Conservation (phyloP, 2,797 vertebrate species). For the Chanos chanos region DNA sequence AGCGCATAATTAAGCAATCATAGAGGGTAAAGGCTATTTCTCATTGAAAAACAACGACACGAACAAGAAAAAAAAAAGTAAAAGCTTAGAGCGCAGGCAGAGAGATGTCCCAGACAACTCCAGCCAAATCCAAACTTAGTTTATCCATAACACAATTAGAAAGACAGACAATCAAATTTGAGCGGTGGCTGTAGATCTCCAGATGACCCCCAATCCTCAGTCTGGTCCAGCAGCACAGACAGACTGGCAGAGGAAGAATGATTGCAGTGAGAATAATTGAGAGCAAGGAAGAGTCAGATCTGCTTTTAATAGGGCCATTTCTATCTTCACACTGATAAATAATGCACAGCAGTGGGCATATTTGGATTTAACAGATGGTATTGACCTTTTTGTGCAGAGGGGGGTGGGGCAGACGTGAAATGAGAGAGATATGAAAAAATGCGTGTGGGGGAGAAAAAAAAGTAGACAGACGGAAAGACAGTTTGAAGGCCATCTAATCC, state of each 20-base stretch:
- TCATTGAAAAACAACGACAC: no score
- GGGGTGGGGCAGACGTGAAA: slow-evolving; percentile 10
- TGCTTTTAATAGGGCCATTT: slow-evolving; percentile 58
- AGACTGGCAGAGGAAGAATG: not conserved
- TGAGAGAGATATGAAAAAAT: slow-evolving; percentile 23
- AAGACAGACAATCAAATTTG: no score
- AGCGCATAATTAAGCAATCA: no score
- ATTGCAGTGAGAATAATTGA: slow-evolving; percentile 48
- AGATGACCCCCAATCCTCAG: no score
- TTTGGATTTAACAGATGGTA: slow-evolving; percentile 71
- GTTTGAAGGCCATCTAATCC: slow-evolving; percentile 31
- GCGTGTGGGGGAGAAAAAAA: slow-evolving; percentile 5
- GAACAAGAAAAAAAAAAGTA: no score
- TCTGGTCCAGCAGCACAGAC: no score
- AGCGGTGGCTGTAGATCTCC: no score
- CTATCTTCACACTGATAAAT: slow-evolving; percentile 66
- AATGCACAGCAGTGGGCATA: slow-evolving; percentile 73
- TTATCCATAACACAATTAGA: no score
- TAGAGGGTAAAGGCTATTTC: no score
- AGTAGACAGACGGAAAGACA: slow-evolving; percentile 3
- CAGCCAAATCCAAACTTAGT: no score
- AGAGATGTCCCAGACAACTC: no score
- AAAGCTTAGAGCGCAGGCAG: no score
- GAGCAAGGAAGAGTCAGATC: slow-evolving; percentile 12
- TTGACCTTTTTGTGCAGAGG: slow-evolving; percentile 66